Evolutionary conservation across 2,888 invertebrate genomes (phyloP).

Genomic region (Drosophila parthenogenetica): DNA sequence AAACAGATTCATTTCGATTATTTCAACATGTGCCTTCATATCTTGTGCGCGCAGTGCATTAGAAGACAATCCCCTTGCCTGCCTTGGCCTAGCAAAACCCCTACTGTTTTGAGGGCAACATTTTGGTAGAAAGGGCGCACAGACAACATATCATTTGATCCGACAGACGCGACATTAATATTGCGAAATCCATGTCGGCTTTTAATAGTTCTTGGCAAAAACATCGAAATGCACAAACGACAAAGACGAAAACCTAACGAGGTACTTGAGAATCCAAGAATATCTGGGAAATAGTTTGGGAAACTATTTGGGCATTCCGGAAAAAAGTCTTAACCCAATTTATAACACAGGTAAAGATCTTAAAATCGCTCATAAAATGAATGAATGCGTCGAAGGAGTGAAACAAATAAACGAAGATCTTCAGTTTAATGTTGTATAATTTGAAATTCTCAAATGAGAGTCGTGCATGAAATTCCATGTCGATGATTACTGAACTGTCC

Average conservation of each 20-base stretch:
- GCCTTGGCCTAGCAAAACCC: no score
- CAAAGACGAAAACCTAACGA: background rate
- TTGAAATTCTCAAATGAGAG: slow-evolving; percentile 28
- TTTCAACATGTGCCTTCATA: slow-evolving; percentile 80
- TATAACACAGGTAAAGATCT: slow-evolving; percentile 17
- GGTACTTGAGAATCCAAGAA: background rate
- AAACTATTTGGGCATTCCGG: slow-evolving; percentile 5
- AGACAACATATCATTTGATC: slow-evolving; percentile 10
- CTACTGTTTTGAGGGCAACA: no score
- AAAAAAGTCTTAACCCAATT: slow-evolving; percentile 5
- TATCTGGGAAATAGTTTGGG: background rate
- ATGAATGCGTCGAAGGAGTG: slow-evolving; percentile 1
- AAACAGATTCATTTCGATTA: slow-evolving; percentile 84
- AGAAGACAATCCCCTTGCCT: slow-evolving; percentile 24
- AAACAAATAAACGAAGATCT: slow-evolving; percentile 2
- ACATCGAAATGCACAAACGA: background rate
- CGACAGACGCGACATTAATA: slow-evolving; percentile 33
- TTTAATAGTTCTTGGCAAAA: slow-evolving; percentile 58
- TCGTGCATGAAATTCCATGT: slow-evolving; percentile 48
- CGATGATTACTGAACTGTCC: slow-evolving; percentile 37
- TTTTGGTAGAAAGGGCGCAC: background rate
- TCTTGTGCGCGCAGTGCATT: slow-evolving; percentile 51
- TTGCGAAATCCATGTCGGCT: slow-evolving; percentile 54
- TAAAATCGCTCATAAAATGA: slow-evolving; percentile 25
- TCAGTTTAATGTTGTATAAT: slow-evolving; percentile 2